Evolutionary conservation across 2,797 vertebrate genomes (phyloP).

Genomic region (Phalloptychus januarius): DNA sequence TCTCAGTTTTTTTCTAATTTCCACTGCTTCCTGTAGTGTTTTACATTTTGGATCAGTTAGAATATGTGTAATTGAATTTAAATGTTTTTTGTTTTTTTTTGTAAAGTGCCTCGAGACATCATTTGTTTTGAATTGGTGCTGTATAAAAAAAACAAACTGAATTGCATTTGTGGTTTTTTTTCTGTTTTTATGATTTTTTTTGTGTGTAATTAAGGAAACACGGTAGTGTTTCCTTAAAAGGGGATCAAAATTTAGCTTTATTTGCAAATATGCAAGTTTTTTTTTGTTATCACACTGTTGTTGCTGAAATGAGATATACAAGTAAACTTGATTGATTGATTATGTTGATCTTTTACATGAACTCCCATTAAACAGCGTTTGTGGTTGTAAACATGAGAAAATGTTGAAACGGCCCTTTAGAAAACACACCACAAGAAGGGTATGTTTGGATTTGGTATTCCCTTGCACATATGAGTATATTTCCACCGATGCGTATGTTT

Average conservation of each 20-base stretch:
- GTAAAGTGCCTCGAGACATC: too few relatives aligned
- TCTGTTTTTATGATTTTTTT: too few relatives aligned
- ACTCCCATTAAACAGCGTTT: neutral
- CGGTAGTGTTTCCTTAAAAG: neutral
- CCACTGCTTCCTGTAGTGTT: too few relatives aligned
- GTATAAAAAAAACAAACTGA: too few relatives aligned
- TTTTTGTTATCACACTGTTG: neutral
- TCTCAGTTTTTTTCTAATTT: neutral
- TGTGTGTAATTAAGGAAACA: too few relatives aligned
- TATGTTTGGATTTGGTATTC: neutral
- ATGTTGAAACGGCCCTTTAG: neutral
- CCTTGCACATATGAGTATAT: neutral
- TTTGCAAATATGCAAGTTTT: neutral
- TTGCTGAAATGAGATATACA: too few relatives aligned
- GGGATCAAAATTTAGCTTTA: neutral
- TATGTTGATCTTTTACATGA: neutral
- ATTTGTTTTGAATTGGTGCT: too few relatives aligned
- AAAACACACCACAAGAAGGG: neutral
- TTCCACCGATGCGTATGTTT: constrained; percentile 10
- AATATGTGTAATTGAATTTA: too few relatives aligned
- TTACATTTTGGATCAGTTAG: too few relatives aligned
- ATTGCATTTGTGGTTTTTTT: too few relatives aligned
- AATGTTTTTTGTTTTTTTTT: too few relatives aligned
- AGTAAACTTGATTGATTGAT: too few relatives aligned
- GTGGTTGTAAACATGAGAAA: neutral